phyloP scores from a whole-genome alignment of 2,113 vertebrate genomes.

The Pedetes capensis region DNA sequence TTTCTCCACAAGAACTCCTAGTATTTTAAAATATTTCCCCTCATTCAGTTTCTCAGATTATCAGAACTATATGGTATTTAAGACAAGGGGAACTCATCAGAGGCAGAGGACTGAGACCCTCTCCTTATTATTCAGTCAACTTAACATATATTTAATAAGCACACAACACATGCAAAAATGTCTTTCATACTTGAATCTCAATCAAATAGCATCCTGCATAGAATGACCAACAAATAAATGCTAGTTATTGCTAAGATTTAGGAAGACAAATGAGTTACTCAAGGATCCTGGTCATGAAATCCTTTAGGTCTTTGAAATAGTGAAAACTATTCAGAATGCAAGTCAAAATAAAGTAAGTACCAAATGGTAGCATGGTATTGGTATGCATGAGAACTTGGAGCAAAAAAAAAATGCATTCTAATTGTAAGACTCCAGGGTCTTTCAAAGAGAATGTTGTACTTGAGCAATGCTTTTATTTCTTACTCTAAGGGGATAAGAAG shows the following conservation, averaged over 20 bases:
- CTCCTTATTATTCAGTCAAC: not conserved
- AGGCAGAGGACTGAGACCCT: not conserved
- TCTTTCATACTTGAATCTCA: not conserved
- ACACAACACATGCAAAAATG: not conserved
- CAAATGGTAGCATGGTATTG: not conserved
- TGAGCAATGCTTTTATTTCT: not conserved
- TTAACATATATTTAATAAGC: not conserved
- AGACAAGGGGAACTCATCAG: not conserved
- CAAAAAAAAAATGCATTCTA: not conserved
- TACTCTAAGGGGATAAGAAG: not conserved
- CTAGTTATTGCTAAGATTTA: not conserved
- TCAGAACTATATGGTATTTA: not conserved
- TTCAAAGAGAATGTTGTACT: not conserved
- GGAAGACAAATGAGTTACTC: not conserved
- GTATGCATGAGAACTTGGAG: not conserved
- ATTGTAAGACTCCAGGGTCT: not conserved
- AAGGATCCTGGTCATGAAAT: not conserved
- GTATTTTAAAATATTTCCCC: not conserved
- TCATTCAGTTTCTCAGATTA: not conserved
- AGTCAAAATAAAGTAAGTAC: not conserved
- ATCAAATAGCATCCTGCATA: not conserved
- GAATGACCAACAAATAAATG: conserved; percentile 25
- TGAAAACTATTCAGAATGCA: not conserved
- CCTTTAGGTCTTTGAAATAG: conserved; percentile 1
- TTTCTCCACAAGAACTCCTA: conserved; percentile 17